Evolutionary conservation across 2,113 vertebrate species (phyloP).

Genomic region (Rynchops niger): DNA sequence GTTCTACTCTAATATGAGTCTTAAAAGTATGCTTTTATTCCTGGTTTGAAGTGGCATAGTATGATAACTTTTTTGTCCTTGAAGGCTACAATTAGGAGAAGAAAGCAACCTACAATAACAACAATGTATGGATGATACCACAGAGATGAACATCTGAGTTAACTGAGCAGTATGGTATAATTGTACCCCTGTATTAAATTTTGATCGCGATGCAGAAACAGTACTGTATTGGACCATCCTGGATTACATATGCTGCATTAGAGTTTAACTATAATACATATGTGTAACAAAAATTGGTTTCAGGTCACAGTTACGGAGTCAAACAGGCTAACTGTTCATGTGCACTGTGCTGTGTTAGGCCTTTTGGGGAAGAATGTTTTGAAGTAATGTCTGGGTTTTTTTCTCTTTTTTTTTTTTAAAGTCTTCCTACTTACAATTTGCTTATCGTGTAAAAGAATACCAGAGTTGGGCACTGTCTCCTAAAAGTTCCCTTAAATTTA

Average conservation of each 20-base stretch:
- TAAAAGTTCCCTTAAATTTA: background rate
- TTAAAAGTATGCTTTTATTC: background rate
- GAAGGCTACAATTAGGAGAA: background rate
- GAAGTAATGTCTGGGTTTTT: background rate
- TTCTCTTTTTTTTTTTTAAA: background rate
- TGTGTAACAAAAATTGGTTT: background rate
- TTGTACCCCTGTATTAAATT: background rate
- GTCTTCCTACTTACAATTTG: background rate
- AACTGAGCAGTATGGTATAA: background rate
- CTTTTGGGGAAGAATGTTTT: background rate
- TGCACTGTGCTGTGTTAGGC: background rate
- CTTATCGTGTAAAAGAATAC: background rate
- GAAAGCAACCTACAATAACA: background rate
- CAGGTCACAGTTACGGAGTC: background rate
- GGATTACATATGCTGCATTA: background rate
- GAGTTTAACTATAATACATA: background rate
- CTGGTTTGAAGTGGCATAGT: background rate
- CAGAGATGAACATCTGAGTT: background rate
- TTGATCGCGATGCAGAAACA: background rate
- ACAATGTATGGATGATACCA: background rate
- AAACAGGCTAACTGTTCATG: background rate
- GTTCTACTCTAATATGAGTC: background rate
- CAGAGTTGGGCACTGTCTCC: background rate
- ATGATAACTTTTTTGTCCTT: background rate
- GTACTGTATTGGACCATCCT: background rate